phyloP scores from a whole-genome alignment of 2,113 vertebrate genomes.

The Grus americana region DNA sequence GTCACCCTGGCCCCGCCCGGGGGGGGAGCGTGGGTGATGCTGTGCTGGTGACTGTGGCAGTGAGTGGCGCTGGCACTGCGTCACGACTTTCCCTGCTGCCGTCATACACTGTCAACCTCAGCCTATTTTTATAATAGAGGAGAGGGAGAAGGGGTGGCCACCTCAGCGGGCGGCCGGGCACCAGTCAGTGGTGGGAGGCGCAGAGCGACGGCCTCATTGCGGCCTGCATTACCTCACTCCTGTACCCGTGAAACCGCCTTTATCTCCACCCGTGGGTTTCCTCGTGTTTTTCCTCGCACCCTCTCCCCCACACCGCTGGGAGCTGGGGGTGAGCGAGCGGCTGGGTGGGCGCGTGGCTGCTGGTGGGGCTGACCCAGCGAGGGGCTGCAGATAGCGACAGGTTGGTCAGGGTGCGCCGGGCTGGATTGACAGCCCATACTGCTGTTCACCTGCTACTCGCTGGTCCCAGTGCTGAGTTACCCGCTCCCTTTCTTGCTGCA shows the following conservation, averaged over 20 bases:
- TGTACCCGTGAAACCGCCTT: fast-evolving
- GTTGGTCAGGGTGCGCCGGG: fast-evolving
- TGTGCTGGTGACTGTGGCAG: fast-evolving
- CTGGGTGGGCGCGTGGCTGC: background rate
- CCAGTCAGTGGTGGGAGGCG: no score
- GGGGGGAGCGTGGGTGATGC: background rate
- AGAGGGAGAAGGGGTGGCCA: no score
- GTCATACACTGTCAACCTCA: fast-evolving
- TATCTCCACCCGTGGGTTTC: fast-evolving
- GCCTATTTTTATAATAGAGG: fast-evolving
- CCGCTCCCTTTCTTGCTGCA: background rate
- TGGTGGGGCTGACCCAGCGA: fast-evolving
- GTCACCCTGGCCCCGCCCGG: background rate
- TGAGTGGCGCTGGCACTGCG: fast-evolving
- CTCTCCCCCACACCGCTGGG: no score
- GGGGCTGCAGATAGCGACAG: fast-evolving
- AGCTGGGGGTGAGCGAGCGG: fast-evolving
- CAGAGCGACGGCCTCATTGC: fast-evolving
- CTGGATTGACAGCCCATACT: background rate
- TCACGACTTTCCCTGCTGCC: no score
- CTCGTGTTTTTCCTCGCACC: background rate
- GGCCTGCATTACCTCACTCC: background rate
- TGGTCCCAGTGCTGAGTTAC: no score
- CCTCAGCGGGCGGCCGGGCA: no score
- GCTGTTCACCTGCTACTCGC: background rate